These are phyloP conservation scores for Anadara kagoshimensis DNA, from an alignment of 1,140 invertebrate genomes.

Conservation along the genomic window DNA sequence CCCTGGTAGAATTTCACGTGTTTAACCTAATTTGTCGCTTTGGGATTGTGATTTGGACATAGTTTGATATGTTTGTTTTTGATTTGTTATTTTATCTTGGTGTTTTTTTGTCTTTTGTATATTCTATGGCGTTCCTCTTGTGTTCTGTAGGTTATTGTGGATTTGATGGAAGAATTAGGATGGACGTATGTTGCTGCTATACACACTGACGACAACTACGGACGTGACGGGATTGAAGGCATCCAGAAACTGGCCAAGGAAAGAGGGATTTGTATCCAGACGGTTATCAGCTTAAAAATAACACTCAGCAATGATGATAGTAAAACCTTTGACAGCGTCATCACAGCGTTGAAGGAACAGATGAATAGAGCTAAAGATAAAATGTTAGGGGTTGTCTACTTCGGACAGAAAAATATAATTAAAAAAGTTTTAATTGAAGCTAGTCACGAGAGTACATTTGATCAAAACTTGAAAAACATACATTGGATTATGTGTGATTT, in stretches of 20 bases:
- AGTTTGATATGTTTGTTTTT: too few relatives aligned
- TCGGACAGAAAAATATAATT: conserved; percentile 47
- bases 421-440: conserved; percentile 35
- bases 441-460: conserved; percentile 8
- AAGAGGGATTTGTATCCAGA: conserved; percentile 54
- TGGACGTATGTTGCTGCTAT: conserved; percentile 62
- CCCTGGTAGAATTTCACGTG: too few relatives aligned
- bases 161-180: conserved; percentile 48
- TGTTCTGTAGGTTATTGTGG: conserved; percentile 49
- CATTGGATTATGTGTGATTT: conserved; percentile 55
- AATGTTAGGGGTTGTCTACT: conserved; percentile 53
- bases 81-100: too few relatives aligned
- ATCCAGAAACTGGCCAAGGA: conserved; percentile 39
- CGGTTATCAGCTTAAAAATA: conserved; percentile 9
- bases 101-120: too few relatives aligned
- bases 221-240: conserved; percentile 34
- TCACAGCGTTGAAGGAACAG: conserved; percentile 19
- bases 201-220: conserved; percentile 57
- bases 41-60: too few relatives aligned
- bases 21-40: too few relatives aligned
- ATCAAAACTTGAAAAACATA: conserved; percentile 27
- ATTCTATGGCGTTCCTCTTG: too few relatives aligned
- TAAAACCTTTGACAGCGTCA: conserved; percentile 13
- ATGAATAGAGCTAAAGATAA: conserved; percentile 40
- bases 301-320: conserved; percentile 31